Conservation (phyloP, 2,113 vertebrate genomes). For the Zonotrichia leucophrys region DNA sequence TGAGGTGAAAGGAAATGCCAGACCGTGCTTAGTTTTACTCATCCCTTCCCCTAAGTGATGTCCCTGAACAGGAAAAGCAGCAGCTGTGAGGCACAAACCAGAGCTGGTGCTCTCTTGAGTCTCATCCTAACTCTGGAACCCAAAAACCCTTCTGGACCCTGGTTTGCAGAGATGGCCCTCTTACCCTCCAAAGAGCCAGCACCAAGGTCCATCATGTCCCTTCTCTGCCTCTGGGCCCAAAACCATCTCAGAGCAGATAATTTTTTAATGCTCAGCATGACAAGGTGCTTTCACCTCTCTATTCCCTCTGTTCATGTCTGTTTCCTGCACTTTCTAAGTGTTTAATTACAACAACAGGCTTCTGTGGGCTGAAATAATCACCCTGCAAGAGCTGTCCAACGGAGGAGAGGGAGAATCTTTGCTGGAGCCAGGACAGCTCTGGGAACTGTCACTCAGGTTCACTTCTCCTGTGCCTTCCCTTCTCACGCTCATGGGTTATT, state of each 20-base stretch:
- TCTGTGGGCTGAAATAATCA: background rate
- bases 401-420: background rate
- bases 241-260: background rate
- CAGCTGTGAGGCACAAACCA: background rate
- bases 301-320: background rate
- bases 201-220: background rate
- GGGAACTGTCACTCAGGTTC: background rate
- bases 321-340: background rate
- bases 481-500: background rate
- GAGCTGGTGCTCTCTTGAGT: accelerated
- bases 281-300: background rate
- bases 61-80: background rate
- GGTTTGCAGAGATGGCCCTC: background rate
- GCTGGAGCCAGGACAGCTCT: background rate
- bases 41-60: background rate
- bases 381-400: background rate
- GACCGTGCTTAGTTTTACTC: background rate
- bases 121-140: background rate
- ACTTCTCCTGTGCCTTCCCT: background rate
- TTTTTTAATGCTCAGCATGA: background rate
- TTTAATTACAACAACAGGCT: background rate
- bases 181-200: background rate
- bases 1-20: background rate
- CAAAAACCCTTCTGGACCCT: background rate
- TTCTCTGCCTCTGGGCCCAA: background rate